Conservation (phyloP, 2,797 vertebrate genomes). For the Aldrovandia affinis region DNA sequence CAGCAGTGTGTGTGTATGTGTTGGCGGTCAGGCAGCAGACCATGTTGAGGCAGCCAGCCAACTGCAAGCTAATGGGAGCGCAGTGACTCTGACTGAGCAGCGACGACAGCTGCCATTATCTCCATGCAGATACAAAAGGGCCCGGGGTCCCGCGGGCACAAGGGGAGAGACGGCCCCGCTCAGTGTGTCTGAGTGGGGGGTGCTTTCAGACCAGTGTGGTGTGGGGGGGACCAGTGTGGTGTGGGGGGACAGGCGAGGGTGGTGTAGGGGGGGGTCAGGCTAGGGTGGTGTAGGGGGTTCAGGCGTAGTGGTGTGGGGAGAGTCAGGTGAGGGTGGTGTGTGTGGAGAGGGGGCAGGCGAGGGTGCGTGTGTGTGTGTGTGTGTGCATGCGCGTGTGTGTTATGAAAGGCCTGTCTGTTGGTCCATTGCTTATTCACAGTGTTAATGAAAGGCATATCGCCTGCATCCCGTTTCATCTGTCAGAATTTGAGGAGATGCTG, state of each 20-base stretch:
- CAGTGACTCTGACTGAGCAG: constrained; percentile 69
- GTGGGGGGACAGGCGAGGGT: constrained; percentile 14
- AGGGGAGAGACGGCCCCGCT: constrained; percentile 51
- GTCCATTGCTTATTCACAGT: constrained; percentile 64
- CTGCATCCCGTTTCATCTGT: constrained; percentile 62
- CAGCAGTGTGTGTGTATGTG: constrained; percentile 58
- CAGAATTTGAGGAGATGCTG: constrained; percentile 71
- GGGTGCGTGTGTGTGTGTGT: background rate
- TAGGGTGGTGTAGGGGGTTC: background rate
- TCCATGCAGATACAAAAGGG: constrained; percentile 69
- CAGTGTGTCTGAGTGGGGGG: constrained; percentile 15
- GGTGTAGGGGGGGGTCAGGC: background rate
- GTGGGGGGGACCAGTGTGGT: constrained; percentile 34
- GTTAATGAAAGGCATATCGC: constrained; percentile 62
- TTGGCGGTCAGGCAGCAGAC: constrained; percentile 68
- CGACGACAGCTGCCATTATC: constrained; percentile 78
- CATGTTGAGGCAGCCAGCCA: constrained; percentile 63
- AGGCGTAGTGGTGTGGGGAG: no score
- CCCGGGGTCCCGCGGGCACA: constrained; percentile 59
- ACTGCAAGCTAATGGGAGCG: constrained; percentile 75
- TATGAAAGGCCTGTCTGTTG: background rate
- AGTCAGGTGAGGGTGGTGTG: constrained; percentile 19
- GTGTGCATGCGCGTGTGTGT: background rate
- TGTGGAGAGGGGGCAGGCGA: background rate
- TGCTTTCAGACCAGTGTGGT: constrained; percentile 21